A percentile compares a stretch with the other conserved stretches of the same genome.
Conservation (phyloP, 2,797 vertebrate species). For the Myotis myotis region DNA sequence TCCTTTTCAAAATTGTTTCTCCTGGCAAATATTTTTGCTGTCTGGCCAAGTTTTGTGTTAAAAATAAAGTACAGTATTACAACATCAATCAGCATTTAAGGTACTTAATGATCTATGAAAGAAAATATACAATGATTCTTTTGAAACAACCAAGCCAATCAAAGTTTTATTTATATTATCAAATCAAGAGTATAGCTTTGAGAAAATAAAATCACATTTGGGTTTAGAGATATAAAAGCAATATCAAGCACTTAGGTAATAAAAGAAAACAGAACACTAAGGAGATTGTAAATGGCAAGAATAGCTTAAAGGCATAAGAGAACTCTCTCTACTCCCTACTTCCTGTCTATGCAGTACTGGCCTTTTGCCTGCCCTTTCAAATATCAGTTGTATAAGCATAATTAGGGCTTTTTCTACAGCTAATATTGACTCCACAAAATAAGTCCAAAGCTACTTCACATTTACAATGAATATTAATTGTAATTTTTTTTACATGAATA, state of each 20-base stretch:
- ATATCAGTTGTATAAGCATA: neutral
- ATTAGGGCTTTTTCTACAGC: neutral
- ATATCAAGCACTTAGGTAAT: slow-evolving; percentile 51
- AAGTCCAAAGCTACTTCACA: neutral
- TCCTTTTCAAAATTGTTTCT: slow-evolving; percentile 80
- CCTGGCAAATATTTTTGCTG: slow-evolving; percentile 78
- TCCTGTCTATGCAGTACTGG: slow-evolving; percentile 34
- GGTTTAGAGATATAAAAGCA: slow-evolving; percentile 48
- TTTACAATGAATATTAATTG: slow-evolving; percentile 18
- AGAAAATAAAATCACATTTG: slow-evolving; percentile 60
- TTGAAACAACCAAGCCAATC: slow-evolving; percentile 64
- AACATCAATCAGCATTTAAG: slow-evolving; percentile 75
- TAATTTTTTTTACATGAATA: neutral
- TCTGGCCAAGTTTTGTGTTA: slow-evolving; percentile 80
- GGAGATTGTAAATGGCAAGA: slow-evolving; percentile 32
- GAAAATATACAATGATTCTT: slow-evolving; percentile 71
- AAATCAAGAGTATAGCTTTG: slow-evolving; percentile 60
- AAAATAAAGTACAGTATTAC: slow-evolving; percentile 79
- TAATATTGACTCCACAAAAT: neutral
- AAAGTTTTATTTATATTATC: slow-evolving; percentile 61
- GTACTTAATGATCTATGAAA: slow-evolving; percentile 72
- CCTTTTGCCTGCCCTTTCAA: slow-evolving; percentile 46
- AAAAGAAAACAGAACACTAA: slow-evolving; percentile 48
- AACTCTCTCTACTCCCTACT: neutral
- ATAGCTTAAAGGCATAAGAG: slow-evolving; percentile 45